Evolutionary conservation across 1,140 invertebrate species (phyloP).

Genomic region (Cherax quadricarinatus): DNA sequence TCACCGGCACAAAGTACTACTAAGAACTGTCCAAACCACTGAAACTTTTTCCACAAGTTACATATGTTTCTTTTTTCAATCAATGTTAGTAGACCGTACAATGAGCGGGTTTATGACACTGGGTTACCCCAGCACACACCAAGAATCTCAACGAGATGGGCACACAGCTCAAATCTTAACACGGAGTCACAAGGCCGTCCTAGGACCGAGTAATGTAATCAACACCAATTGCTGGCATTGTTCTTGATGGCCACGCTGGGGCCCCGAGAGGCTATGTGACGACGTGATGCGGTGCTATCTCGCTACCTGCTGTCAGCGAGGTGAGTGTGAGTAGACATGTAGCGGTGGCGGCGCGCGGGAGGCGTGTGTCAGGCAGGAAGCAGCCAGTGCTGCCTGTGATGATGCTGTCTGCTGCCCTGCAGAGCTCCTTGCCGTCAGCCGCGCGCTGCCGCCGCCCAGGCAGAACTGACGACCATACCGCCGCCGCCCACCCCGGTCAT

Average conservation of each 20-base stretch:
- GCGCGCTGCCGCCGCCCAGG: constrained; percentile 56
- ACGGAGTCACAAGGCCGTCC: background rate
- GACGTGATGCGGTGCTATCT: background rate
- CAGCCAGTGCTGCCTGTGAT: background rate
- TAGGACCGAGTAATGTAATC: too few species aligned
- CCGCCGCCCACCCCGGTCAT: constrained; percentile 38
- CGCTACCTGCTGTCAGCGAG: background rate
- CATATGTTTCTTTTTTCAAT: background rate
- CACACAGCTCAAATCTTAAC: background rate
- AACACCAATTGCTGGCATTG: too few species aligned
- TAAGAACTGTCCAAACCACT: background rate
- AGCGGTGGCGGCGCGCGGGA: background rate
- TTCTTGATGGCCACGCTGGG: too few species aligned
- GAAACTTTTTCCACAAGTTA: background rate
- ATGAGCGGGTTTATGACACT: background rate
- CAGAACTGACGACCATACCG: constrained; percentile 48
- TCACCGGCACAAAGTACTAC: background rate
- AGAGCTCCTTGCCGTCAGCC: constrained; percentile 54
- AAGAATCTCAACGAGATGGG: background rate
- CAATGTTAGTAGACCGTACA: background rate
- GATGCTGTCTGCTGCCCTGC: constrained; percentile 5
- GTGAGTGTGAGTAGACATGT: too few species aligned
- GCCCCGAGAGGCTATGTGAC: background rate
- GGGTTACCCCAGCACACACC: background rate
- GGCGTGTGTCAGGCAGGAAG: background rate